Percentiles rank a stretch among this genome's conserved stretches.
Evolutionary conservation across 2,888 invertebrate species (phyloP).

Genomic region (Norana najaformis): DNA sequence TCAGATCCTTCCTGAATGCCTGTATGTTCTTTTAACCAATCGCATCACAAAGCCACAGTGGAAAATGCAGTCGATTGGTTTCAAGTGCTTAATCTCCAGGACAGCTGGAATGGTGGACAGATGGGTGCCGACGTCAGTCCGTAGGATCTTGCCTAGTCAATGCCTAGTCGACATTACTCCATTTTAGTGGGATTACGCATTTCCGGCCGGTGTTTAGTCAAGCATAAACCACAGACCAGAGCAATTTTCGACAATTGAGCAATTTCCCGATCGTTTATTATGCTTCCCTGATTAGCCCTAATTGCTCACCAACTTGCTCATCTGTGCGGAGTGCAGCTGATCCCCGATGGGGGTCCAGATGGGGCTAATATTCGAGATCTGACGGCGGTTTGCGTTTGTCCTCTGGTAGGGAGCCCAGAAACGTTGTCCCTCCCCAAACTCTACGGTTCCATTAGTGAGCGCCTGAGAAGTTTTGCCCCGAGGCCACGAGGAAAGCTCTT

Average conservation of each 20-base stretch:
- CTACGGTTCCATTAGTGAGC: background rate
- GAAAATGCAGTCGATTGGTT: background rate
- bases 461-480: background rate
- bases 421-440: background rate
- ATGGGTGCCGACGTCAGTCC: background rate
- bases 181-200: background rate
- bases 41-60: background rate
- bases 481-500: background rate
- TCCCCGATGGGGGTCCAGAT: background rate
- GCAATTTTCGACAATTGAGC: background rate
- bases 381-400: constrained; percentile 13
- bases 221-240: background rate
- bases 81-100: constrained; percentile 6
- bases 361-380: background rate
- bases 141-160: background rate
- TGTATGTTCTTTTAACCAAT: background rate
- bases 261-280: constrained; percentile 22
- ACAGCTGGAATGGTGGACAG: background rate
- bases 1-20: background rate
- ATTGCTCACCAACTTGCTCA: constrained; percentile 7
- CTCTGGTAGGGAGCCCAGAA: background rate
- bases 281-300: constrained; percentile 21
- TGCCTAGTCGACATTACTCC: no score
- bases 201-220: background rate
- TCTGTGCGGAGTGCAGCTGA: background rate